A percentile compares a stretch with the other conserved stretches of the same genome.
These are phyloP conservation scores for Liodrosophila aerea DNA, from an alignment of 2,888 invertebrate species.

Conservation along the genomic window DNA sequence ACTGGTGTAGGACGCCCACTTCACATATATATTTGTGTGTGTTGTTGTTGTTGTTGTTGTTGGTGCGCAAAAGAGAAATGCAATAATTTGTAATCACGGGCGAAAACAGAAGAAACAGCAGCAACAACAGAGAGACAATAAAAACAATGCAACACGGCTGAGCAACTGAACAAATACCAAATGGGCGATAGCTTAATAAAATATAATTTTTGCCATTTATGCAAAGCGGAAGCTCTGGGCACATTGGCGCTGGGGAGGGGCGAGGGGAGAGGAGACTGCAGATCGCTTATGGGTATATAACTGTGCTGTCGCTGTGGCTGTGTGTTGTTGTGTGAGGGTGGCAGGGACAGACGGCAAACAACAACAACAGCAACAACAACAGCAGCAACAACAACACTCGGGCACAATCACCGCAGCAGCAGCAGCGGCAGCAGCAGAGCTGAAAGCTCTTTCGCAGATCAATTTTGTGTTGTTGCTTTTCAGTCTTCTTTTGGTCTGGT, in stretches of 20 bases:
- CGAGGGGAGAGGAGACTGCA: slow-evolving; percentile 25
- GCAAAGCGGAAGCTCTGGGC: slow-evolving; percentile 48
- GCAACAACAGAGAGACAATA: slow-evolving; percentile 5
- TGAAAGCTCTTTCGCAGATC: slow-evolving; percentile 22
- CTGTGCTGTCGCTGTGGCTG: slow-evolving; percentile 51
- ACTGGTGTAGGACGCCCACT: slow-evolving; percentile 44
- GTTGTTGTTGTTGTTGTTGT: slow-evolving; percentile 2
- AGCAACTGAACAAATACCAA: slow-evolving; percentile 44
- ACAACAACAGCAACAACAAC: slow-evolving; percentile 40
- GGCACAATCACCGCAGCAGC: slow-evolving; percentile 39
- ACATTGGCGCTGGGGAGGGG: neutral
- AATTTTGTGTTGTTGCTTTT: slow-evolving; percentile 7
- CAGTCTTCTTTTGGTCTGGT: slow-evolving; percentile 39
- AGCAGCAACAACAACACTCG: slow-evolving; percentile 24
- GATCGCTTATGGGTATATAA: no score
- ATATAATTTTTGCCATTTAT: slow-evolving; percentile 62
- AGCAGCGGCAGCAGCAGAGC: slow-evolving; percentile 25
- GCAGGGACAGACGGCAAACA: slow-evolving; percentile 41
- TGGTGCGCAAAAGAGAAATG: slow-evolving; percentile 61
- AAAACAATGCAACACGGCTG: slow-evolving; percentile 28
- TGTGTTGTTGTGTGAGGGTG: slow-evolving; percentile 5
- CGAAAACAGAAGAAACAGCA: slow-evolving; percentile 2
- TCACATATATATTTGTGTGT: slow-evolving; percentile 1
- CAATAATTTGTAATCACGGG: slow-evolving; percentile 48
- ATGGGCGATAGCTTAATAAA: slow-evolving; percentile 54